Conservation (phyloP, 2,113 vertebrate species). For the Semicossyphus pulcher region DNA sequence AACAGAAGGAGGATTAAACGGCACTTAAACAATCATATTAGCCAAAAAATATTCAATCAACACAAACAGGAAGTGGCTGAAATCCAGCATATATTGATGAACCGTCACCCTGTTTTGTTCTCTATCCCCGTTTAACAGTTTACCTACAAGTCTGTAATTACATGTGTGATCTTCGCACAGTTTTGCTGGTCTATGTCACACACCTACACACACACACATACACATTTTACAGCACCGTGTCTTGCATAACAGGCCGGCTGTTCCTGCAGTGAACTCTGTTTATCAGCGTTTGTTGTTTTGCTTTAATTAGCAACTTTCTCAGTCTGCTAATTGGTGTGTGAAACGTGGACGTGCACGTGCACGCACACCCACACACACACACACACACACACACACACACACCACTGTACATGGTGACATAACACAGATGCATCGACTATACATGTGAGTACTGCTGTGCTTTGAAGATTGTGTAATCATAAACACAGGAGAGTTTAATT, state of each 20-base stretch:
- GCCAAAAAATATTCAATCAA: neutral
- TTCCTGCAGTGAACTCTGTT: constrained; percentile 24
- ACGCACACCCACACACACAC: neutral
- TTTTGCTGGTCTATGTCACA: constrained; percentile 27
- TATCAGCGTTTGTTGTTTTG: constrained; percentile 6
- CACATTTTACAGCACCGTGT: neutral
- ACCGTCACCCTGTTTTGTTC: neutral
- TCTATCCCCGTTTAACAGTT: neutral
- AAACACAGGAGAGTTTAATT: neutral
- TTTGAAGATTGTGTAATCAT: constrained; percentile 10
- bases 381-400: constrained; percentile 1
- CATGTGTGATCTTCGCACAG: constrained; percentile 29
- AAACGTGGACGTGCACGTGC: neutral
- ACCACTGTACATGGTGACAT: constrained; percentile 10
- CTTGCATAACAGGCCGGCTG: constrained; percentile 57
- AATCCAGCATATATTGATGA: too few relatives aligned
- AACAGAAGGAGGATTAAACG: neutral
- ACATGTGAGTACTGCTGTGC: constrained; percentile 26
- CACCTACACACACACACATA: constrained; percentile 18
- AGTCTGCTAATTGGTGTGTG: constrained; percentile 23
- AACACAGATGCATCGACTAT: constrained; percentile 28
- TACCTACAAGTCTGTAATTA: neutral
- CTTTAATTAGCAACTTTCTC: constrained; percentile 43
- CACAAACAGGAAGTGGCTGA: neutral
- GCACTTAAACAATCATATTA: too few relatives aligned